phyloP scores from a whole-genome alignment of 2,888 invertebrate genomes.

The Epirrhoe tristata region DNA sequence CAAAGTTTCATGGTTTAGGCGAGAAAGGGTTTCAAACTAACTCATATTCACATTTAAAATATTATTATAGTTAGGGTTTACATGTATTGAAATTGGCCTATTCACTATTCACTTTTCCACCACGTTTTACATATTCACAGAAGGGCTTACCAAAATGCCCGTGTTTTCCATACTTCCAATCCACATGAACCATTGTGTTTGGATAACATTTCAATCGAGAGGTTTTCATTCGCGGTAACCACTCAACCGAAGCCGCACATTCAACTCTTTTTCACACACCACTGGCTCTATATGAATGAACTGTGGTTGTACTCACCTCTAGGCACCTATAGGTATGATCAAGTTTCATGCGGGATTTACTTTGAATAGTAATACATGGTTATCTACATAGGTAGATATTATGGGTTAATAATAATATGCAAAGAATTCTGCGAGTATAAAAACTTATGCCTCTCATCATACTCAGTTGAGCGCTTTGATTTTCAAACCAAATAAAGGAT shows the following conservation, averaged over 20 bases:
- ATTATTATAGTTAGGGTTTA: neutral
- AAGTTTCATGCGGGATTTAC: neutral
- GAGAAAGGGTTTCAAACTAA: too few species aligned
- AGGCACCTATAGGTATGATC: constrained; percentile 19
- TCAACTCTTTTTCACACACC: constrained; percentile 76
- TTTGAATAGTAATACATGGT: too few species aligned
- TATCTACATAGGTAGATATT: too few species aligned
- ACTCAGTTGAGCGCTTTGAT: too few species aligned
- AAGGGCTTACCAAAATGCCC: constrained; percentile 35
- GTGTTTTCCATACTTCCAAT: constrained; percentile 57
- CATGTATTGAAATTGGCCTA: neutral
- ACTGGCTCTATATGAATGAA: constrained; percentile 72
- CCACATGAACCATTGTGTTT: constrained; percentile 72
- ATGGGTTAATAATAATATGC: too few species aligned
- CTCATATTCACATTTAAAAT: too few species aligned
- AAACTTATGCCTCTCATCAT: too few species aligned
- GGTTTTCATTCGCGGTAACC: constrained; percentile 71
- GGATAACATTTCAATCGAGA: constrained; percentile 78
- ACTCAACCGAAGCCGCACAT: constrained; percentile 70
- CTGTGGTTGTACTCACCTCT: constrained; percentile 66
- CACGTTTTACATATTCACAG: constrained; percentile 30
- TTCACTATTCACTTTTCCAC: constrained; percentile 17
- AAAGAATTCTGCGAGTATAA: too few species aligned
- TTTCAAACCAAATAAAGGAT: neutral
- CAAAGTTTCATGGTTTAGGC: too few species aligned